phyloP scores from a whole-genome alignment of 2,113 vertebrate genomes.

The Calyptommatus sinebrachiatus region DNA sequence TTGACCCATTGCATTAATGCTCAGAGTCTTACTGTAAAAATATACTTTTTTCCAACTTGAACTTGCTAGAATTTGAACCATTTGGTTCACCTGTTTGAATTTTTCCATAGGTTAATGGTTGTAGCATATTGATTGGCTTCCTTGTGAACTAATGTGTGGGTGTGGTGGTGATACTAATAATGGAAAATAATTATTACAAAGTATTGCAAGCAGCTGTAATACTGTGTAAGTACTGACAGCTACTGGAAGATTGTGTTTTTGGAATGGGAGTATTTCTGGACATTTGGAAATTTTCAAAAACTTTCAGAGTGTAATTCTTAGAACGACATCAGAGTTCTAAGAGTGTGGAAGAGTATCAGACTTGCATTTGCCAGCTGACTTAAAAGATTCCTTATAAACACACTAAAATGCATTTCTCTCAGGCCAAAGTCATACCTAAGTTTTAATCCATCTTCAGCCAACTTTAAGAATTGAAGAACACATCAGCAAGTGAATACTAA shows the following conservation, averaged over 20 bases:
- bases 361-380: not conserved
- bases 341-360: not conserved
- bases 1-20: not conserved
- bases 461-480: too few relatives aligned
- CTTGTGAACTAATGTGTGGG: not conserved
- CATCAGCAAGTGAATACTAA: too few relatives aligned
- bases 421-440: too few relatives aligned
- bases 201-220: not conserved
- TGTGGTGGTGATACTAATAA: not conserved
- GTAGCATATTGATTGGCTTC: not conserved
- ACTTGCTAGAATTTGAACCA: not conserved
- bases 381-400: not conserved
- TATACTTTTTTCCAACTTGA: not conserved
- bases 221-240: not conserved
- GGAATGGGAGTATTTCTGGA: not conserved
- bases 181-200: not conserved
- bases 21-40: not conserved
- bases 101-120: not conserved
- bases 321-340: not conserved
- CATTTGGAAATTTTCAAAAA: not conserved
- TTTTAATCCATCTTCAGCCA: too few relatives aligned
- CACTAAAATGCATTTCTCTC: not conserved
- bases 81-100: not conserved
- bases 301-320: not conserved
- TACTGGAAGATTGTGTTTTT: not conserved